These are phyloP conservation scores for Arrhamphus sclerolepis DNA, from an alignment of 2,797 vertebrate genomes.

Conservation along the genomic window DNA sequence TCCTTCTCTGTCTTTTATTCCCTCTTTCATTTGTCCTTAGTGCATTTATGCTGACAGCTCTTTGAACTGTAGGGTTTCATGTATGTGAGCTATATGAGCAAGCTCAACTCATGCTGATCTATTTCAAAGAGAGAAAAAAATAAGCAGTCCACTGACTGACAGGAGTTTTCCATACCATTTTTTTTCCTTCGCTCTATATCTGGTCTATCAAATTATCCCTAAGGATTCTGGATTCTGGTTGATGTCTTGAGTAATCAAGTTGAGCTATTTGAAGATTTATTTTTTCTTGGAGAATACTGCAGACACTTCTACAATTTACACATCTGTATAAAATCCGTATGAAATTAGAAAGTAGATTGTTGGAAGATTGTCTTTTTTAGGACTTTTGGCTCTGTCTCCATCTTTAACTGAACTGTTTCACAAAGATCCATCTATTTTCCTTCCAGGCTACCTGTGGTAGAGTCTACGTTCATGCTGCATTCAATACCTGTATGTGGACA, in stretches of 20 bases:
- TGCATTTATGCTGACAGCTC: slow-evolving; percentile 58
- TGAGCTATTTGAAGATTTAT: not conserved
- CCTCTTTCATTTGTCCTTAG: slow-evolving; percentile 18
- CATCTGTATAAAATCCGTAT: no score
- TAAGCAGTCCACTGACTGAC: slow-evolving; percentile 20
- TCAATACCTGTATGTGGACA: no score
- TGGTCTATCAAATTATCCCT: not conserved
- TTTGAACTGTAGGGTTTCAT: slow-evolving; percentile 58
- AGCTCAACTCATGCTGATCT: slow-evolving; percentile 39
- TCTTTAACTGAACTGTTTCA: no score
- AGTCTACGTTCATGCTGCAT: no score
- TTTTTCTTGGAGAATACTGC: not conserved
- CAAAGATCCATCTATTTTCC: no score
- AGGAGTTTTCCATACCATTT: slow-evolving; percentile 15
- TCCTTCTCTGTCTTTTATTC: slow-evolving; percentile 8
- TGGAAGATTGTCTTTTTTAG: no score
- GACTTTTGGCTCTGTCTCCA: no score
- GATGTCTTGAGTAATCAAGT: not conserved
- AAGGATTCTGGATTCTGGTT: not conserved
- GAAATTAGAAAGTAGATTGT: no score
- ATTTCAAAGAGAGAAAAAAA: slow-evolving; percentile 32
- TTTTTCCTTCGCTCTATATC: not conserved
- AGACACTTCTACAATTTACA: no score
- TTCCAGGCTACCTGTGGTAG: no score
- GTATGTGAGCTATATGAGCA: slow-evolving; percentile 49